Evolutionary conservation across 2,797 vertebrate genomes (phyloP).

Genomic region (Schizopygopsis malacanthus): DNA sequence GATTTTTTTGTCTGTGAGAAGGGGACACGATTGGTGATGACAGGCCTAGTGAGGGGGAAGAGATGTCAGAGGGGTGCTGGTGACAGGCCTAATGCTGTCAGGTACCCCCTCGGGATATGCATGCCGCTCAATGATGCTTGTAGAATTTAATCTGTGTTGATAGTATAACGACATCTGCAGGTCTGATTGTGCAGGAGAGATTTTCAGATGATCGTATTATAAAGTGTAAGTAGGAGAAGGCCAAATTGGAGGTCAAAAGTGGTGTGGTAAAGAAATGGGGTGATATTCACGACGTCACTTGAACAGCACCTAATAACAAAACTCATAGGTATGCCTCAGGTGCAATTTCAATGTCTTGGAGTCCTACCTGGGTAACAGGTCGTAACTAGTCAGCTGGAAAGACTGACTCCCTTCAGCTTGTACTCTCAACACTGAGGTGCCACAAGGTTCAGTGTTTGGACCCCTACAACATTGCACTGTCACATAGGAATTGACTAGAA

Average conservation of each 20-base stretch:
- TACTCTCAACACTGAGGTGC: neutral
- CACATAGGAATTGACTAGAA: neutral
- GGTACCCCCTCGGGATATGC: slow-evolving; percentile 52
- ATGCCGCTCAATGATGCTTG: slow-evolving; percentile 33
- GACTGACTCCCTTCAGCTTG: neutral
- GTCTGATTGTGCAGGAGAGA: slow-evolving; percentile 49
- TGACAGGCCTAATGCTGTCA: slow-evolving; percentile 58
- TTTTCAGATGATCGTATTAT: slow-evolving; percentile 39
- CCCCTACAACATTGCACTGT: neutral
- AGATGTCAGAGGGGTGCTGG: slow-evolving; percentile 53
- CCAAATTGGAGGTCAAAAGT: slow-evolving; percentile 24
- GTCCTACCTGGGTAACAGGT: neutral
- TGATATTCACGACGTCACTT: slow-evolving; percentile 55
- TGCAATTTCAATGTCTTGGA: slow-evolving; percentile 4
- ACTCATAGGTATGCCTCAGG: slow-evolving; percentile 24
- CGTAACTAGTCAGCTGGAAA: slow-evolving; percentile 5
- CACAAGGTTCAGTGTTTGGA: slow-evolving; percentile 13
- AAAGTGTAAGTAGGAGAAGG: slow-evolving; percentile 23
- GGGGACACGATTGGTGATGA: slow-evolving; percentile 53
- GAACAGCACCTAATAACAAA: slow-evolving; percentile 17
- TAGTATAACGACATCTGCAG: slow-evolving; percentile 45
- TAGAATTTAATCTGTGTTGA: slow-evolving; percentile 56
- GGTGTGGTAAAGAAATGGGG: slow-evolving; percentile 48
- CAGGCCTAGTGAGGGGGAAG: slow-evolving; percentile 58
- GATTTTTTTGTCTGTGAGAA: slow-evolving; percentile 41